Conservation (phyloP, 2,888 invertebrate species). For the Leptopilina syphax region DNA sequence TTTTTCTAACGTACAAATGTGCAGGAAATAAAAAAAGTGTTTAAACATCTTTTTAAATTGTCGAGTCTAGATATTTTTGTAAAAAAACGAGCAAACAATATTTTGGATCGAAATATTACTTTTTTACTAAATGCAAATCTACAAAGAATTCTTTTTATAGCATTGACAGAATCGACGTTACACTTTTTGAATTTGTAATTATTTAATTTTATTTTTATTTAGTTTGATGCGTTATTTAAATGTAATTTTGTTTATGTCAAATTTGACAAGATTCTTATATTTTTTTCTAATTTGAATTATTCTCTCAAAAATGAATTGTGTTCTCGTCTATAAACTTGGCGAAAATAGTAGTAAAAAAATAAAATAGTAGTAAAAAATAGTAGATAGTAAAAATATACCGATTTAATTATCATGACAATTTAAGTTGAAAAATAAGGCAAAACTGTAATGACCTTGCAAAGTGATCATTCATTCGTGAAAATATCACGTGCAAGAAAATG, state of each 20-base stretch:
- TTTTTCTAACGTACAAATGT: too few relatives aligned
- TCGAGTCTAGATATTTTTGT: too few relatives aligned
- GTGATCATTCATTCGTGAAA: conserved; percentile 9
- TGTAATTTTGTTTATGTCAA: not conserved
- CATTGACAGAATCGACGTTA: not conserved
- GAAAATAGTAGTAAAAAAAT: too few relatives aligned
- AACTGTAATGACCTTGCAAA: not conserved
- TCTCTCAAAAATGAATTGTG: too few relatives aligned
- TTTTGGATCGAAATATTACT: not conserved
- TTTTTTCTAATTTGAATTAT: too few relatives aligned
- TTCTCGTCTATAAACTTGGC: too few relatives aligned
- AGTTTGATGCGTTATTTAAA: not conserved
- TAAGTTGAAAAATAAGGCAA: not conserved
- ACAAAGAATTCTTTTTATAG: not conserved
- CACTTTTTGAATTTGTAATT: not conserved
- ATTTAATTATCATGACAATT: not conserved
- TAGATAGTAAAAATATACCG: too few relatives aligned
- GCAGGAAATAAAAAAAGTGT: too few relatives aligned
- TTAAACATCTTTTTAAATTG: too few relatives aligned
- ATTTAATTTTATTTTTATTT: not conserved
- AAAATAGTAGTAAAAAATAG: not conserved
- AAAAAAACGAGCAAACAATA: too few relatives aligned
- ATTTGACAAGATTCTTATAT: not conserved
- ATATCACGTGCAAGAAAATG: conserved; percentile 2
- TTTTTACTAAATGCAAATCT: not conserved